Evolutionary conservation across 2,888 invertebrate genomes (phyloP), one percentile per base, ranked within the genome.

Genomic region (Xanthia icteritia): DNA sequence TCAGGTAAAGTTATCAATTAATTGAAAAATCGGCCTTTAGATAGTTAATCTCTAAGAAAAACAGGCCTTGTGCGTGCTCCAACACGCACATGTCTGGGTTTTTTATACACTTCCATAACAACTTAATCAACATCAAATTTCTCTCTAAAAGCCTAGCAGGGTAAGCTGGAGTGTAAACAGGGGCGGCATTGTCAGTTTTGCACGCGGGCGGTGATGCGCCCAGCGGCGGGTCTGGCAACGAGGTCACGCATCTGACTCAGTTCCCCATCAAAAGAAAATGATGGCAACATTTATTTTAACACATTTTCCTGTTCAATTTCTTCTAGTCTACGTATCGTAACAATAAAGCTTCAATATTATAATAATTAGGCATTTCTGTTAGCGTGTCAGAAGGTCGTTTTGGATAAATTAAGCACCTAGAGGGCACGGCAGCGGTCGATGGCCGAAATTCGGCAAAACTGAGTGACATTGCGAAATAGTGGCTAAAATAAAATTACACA

Each of bases 301-400:
- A n/a, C 23, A 56, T 54, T 36, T 27, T 63, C n/a, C 39, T 56
- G 63, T 54, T 67, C 45, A 61, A 70, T 63, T 36, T 58, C 61
- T 69, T 67, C 3, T 51, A 69, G 54, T 60, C 42, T 72, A 54
- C 31, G 66, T 72, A n/a, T 36, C 36, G 45, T 66, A 73, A 69
- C 60, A 75, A 77, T 70, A 78, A 74, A 75, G 45, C 42, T 58
- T 67, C 60, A 11, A 75, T 72, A 42, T 75, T 45, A 72, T 79
- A 67, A 54, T 74, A 75, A 69, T 58, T 36, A 36, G 77, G 63
- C 23, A 61, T 73, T 82, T 74, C 65, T 31, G 82, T 82, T 90
- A 83, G 92, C 92, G 89, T 92, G 92, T 85, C 85, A 86, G 84
- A 82, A 88, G 87, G 89, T 88, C 86, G 83, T 90, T 89, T 80